These are phyloP conservation scores for Microctonus brassicae DNA, from an alignment of 2,888 invertebrate species.

Conservation along the genomic window DNA sequence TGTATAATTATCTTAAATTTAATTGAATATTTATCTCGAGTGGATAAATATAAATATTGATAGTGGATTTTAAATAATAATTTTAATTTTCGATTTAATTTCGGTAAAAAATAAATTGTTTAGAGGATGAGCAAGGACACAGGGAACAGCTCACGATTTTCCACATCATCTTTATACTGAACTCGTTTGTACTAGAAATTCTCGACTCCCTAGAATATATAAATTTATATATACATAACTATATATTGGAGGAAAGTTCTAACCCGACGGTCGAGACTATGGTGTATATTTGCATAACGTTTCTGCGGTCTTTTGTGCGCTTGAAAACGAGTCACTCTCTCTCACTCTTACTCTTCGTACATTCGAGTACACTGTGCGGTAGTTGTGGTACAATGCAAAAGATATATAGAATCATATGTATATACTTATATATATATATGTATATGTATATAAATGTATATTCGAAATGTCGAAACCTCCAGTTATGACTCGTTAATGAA, in stretches of 20 bases:
- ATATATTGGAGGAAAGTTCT: slow-evolving; percentile 57
- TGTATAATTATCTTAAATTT: too few relatives aligned
- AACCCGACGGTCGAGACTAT: slow-evolving; percentile 48
- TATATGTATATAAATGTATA: too few relatives aligned
- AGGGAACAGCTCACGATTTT: not conserved
- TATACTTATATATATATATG: too few relatives aligned
- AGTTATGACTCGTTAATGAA: slow-evolving; percentile 23
- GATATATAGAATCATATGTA: not conserved
- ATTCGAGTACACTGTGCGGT: too few relatives aligned
- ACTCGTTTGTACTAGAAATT: not conserved
- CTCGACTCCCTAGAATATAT: slow-evolving; percentile 14
- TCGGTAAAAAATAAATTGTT: not conserved
- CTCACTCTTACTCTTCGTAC: not conserved
- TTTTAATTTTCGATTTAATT: slow-evolving; percentile 3
- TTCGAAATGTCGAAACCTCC: slow-evolving; percentile 21
- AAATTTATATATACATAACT: slow-evolving; percentile 25
- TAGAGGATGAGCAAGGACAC: not conserved
- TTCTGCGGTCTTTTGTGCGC: slow-evolving; percentile 60
- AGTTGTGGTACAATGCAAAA: not conserved
- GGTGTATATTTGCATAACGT: slow-evolving; percentile 60
- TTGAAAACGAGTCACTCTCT: slow-evolving; percentile 54
- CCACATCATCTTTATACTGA: not conserved
- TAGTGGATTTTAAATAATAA: not conserved
- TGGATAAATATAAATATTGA: too few relatives aligned
- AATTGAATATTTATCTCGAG: too few relatives aligned